Conservation (phyloP, 2,113 vertebrate species). For the Poeciliopsis turrubarensis region DNA sequence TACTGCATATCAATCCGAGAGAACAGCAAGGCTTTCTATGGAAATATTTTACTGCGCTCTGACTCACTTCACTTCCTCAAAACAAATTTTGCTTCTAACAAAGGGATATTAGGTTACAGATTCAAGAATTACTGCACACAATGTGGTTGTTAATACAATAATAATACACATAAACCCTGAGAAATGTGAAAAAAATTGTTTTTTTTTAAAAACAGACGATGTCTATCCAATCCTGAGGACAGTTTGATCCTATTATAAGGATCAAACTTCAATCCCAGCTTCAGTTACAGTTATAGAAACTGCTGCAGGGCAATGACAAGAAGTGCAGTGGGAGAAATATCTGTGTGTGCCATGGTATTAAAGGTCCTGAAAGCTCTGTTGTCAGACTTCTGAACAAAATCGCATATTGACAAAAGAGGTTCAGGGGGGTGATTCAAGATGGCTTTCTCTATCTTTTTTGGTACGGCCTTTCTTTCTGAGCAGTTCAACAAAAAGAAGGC, state of each 20-base stretch:
- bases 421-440: not conserved
- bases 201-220: not conserved
- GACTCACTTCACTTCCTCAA: not conserved
- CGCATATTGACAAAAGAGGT: not conserved
- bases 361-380: not conserved
- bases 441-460: not conserved
- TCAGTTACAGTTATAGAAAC: not conserved
- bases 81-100: not conserved
- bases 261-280: not conserved
- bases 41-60: not conserved
- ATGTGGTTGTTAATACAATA: too few species aligned
- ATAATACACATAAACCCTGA: too few species aligned
- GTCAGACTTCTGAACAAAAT: not conserved
- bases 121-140: not conserved
- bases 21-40: conserved; percentile 10
- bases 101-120: not conserved
- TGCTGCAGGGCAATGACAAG: not conserved
- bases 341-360: not conserved
- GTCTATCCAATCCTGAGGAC: not conserved
- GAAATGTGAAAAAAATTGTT: too few species aligned
- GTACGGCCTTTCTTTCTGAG: not conserved
- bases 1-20: not conserved
- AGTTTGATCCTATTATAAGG: not conserved
- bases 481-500: not conserved
- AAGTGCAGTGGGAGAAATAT: not conserved